Evolutionary conservation across 2,888 invertebrate species (phyloP).

Genomic region (Furcula furcula): DNA sequence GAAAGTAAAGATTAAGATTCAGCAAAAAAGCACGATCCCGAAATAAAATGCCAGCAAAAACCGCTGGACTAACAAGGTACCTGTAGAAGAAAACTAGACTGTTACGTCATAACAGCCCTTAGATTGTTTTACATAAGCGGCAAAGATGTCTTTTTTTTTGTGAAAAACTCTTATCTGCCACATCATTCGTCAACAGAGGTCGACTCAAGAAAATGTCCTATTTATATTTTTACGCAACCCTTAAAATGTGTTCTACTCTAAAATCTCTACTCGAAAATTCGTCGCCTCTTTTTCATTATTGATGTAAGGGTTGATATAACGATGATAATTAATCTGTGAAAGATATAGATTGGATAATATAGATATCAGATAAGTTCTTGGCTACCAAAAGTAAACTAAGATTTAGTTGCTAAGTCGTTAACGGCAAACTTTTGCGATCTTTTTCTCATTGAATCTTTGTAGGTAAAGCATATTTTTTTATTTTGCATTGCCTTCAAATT

Average conservation of each 20-base stretch:
- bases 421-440: no score
- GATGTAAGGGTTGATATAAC: no score
- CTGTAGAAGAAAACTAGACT: constrained; percentile 14
- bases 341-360: no score
- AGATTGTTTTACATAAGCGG: constrained; percentile 23
- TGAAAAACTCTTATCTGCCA: constrained; percentile 36
- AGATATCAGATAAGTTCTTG: no score
- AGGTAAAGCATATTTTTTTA: no score
- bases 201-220: constrained; percentile 34
- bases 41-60: background rate
- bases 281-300: constrained; percentile 16
- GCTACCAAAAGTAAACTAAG: no score
- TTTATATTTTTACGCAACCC: constrained; percentile 43
- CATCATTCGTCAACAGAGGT: constrained; percentile 37
- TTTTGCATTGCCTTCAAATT: no score
- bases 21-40: background rate
- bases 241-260: constrained; percentile 22
- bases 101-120: constrained; percentile 5
- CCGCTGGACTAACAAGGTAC: background rate
- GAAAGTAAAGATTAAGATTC: background rate
- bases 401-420: no score
- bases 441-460: no score
- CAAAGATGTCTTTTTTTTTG: constrained; percentile 24
- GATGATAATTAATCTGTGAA: no score
- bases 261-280: constrained; percentile 17